Evolutionary conservation across 2,888 invertebrate genomes (phyloP).

Genomic region (Rhogogaster chlorosoma): DNA sequence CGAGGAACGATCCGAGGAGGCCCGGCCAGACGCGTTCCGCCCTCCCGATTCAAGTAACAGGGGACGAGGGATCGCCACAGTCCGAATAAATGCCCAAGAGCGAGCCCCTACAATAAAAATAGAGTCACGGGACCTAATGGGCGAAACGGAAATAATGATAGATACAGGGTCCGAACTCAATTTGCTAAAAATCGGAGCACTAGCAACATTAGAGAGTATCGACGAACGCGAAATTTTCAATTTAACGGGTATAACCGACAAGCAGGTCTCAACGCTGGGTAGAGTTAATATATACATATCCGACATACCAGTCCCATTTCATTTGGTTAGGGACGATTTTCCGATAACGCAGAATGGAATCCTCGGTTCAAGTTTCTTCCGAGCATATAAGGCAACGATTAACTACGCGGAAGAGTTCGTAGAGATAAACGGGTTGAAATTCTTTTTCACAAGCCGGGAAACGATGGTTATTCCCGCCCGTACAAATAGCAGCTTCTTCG

Average conservation of each 20-base stretch:
- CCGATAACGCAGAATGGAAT: not conserved
- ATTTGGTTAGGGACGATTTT: not conserved
- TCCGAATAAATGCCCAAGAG: too few relatives aligned
- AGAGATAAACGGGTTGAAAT: not conserved
- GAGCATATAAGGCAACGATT: not conserved
- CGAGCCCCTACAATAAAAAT: not conserved
- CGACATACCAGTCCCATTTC: not conserved
- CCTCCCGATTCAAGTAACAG: too few relatives aligned
- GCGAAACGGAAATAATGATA: not conserved
- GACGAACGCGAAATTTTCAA: not conserved
- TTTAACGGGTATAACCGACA: not conserved
- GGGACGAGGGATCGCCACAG: too few relatives aligned
- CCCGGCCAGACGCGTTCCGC: not conserved
- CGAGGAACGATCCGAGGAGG: not conserved
- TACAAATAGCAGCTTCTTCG: not conserved
- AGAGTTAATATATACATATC: too few relatives aligned
- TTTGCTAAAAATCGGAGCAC: constrained; percentile 9
- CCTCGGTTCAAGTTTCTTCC: not conserved
- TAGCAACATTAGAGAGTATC: not conserved
- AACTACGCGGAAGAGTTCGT: constrained; percentile 16
- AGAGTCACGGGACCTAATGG: not conserved
- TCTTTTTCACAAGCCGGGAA: not conserved
- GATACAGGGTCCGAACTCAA: constrained; percentile 13
- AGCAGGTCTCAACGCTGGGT: not conserved
- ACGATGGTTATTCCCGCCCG: not conserved